Evolutionary conservation across 2,888 invertebrate genomes (phyloP).

Genomic region (Drosophila hawaiiensis): DNA sequence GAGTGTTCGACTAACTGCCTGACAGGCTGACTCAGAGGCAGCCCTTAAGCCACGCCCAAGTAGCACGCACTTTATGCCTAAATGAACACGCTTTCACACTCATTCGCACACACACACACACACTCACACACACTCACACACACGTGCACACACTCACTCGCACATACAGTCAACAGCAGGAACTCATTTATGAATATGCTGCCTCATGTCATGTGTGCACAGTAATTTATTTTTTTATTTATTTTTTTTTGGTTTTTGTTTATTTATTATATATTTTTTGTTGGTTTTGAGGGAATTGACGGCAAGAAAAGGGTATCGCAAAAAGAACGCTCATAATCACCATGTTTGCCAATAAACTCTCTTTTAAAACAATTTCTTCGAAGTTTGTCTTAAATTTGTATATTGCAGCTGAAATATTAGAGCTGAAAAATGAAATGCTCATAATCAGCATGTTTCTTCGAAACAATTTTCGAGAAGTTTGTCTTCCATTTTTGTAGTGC

Average conservation of each 20-base stretch:
- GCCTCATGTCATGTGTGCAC: slow-evolving; percentile 61
- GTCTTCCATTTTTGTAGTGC: background rate
- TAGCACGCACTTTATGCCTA: slow-evolving; percentile 70
- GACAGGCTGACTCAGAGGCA: slow-evolving; percentile 38
- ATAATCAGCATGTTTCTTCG: background rate
- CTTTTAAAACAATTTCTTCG: background rate
- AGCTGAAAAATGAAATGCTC: background rate
- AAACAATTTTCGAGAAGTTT: background rate
- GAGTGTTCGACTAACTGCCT: slow-evolving; percentile 40
- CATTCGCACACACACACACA: slow-evolving; percentile 37
- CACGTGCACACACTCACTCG: background rate
- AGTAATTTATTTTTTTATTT: slow-evolving; percentile 16
- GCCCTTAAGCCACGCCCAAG: slow-evolving; percentile 57
- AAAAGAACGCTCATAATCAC: background rate
- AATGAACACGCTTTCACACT: slow-evolving; percentile 69
- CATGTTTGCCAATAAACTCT: background rate
- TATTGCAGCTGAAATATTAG: background rate
- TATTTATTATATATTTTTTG: background rate
- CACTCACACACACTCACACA: background rate
- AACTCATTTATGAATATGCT: slow-evolving; percentile 64
- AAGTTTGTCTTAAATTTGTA: background rate
- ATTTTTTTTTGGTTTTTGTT: slow-evolving; percentile 12
- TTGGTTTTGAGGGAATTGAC: background rate
- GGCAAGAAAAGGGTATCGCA: slow-evolving; percentile 33
- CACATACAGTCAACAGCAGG: slow-evolving; percentile 13